Conservation (phyloP, 1,140 invertebrate species). For the Elymnias hypermnestra region DNA sequence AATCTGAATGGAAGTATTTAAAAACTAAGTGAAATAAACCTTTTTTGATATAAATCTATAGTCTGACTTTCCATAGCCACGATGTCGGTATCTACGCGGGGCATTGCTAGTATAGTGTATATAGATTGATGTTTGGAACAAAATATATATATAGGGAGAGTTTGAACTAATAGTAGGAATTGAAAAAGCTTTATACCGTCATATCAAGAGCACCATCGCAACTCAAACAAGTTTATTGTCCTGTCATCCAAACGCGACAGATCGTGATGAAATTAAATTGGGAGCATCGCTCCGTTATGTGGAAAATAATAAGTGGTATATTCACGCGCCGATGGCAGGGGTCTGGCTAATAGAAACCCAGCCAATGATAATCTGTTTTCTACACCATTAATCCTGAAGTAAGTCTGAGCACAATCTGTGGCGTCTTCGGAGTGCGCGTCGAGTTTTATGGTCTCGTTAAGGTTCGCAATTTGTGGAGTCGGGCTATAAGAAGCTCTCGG, state of each 20-base stretch:
- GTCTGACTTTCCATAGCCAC: too few relatives aligned
- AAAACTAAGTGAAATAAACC: too few relatives aligned
- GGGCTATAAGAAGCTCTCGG: constrained; percentile 62
- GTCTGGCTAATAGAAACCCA: constrained; percentile 68
- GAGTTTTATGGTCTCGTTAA: constrained; percentile 74
- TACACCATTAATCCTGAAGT: constrained; percentile 73
- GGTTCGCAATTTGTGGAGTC: constrained; percentile 73
- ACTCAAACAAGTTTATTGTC: constrained; percentile 63
- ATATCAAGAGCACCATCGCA: constrained; percentile 20
- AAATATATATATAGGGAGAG: too few relatives aligned
- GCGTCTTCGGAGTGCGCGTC: constrained; percentile 60
- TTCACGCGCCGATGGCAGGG: constrained; percentile 71
- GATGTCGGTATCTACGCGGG: too few relatives aligned
- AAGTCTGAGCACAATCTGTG: constrained; percentile 72
- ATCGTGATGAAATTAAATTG: constrained; percentile 73
- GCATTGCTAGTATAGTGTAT: too few relatives aligned
- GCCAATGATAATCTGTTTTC: constrained; percentile 75
- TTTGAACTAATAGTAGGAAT: too few relatives aligned
- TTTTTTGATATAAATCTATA: too few relatives aligned
- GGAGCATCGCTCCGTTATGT: constrained; percentile 63
- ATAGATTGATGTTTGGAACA: too few relatives aligned
- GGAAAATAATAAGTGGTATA: constrained; percentile 72
- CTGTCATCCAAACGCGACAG: constrained; percentile 67
- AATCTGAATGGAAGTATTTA: too few relatives aligned
- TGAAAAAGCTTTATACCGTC: constrained; percentile 2